Percentiles rank a stretch among this genome's conserved stretches.
Conservation (phyloP, 2,888 invertebrate species). For the Drosophila paracracens region DNA sequence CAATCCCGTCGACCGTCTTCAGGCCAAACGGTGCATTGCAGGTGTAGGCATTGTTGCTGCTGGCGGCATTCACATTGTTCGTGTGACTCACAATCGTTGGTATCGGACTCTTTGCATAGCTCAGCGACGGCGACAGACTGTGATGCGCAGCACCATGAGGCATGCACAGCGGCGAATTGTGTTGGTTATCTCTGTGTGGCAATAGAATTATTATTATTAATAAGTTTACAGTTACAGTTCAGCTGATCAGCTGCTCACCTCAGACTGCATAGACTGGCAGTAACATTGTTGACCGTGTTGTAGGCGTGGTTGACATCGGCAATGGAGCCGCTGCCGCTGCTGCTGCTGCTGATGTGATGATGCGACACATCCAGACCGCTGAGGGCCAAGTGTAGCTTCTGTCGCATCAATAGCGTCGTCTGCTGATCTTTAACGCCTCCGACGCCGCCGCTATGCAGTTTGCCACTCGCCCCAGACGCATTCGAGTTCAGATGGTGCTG, state of each 20-base stretch:
- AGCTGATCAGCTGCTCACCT: slow-evolving; percentile 38
- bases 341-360: slow-evolving; percentile 48
- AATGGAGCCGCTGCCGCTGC: slow-evolving; percentile 43
- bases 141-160: slow-evolving; percentile 80
- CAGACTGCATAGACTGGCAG: slow-evolving; percentile 77
- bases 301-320: slow-evolving; percentile 78
- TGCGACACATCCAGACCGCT: slow-evolving; percentile 82
- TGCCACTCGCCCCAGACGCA: slow-evolving; percentile 84
- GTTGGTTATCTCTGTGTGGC: slow-evolving; percentile 78
- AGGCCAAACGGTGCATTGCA: slow-evolving; percentile 83
- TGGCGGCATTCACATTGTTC: slow-evolving; percentile 63
- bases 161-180: slow-evolving; percentile 85
- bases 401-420: slow-evolving; percentile 80
- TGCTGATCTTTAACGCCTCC: slow-evolving; percentile 84
- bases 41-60: slow-evolving; percentile 72
- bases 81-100: slow-evolving; percentile 74
- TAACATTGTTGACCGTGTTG: slow-evolving; percentile 71
- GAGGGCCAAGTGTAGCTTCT: slow-evolving; percentile 65
- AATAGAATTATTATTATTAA: not conserved
- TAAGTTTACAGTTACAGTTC: not conserved
- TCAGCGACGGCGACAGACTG: slow-evolving; percentile 84
- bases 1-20: slow-evolving; percentile 81
- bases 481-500: slow-evolving; percentile 85
- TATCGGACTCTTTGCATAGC: slow-evolving; percentile 84
- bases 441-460: slow-evolving; percentile 84